Evolutionary conservation across 2,113 vertebrate genomes (phyloP), one percentile per base, ranked within the genome.

Genomic region (Ceyx cyanopectus): DNA sequence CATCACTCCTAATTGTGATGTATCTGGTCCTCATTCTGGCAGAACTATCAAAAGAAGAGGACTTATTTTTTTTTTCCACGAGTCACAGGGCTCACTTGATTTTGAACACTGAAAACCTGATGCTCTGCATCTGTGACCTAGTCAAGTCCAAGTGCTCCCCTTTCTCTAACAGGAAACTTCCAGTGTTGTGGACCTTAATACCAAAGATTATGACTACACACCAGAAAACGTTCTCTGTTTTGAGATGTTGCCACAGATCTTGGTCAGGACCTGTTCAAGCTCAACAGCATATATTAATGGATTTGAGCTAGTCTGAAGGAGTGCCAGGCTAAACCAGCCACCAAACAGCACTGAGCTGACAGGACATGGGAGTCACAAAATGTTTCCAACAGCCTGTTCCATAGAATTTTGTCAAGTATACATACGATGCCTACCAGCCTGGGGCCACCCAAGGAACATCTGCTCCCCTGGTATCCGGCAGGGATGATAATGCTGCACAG

Each of bases 401-500:
- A 62, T 22, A 88, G 79, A 94, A 96, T 88, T 90, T 34, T 94
- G 81, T 96, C 91, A 91, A 94, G 85, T 66, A 56, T 61, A 60
- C 94, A 90, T 61, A 88, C 30, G 87, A 78, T 85, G 94, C 85
- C 94, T 97, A 91, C 90, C 72, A 97, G 97, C 90, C 96, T 78
- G 89, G 81, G 95, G 96, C 96, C 94, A 97, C 85, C 65, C 85
- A 84, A 86, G 70, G 90, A 98, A 96, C 96, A 98, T 97, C 96
- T 98, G 97, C 84, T 97, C 88, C 87, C 87, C 80, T 83, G 67
- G 90, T 95, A 95, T 48, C 94, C 30, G 37, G 94, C 93, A 93
- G 92, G 90, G 85, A 94, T 22, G 92, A 89, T 70, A 93, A 91
- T 34, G 58, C 72, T 75, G 45, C 19, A 90, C 85, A 93, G 68